Conservation (phyloP, 2,797 vertebrate species). For the Gastrophryne carolinensis region DNA sequence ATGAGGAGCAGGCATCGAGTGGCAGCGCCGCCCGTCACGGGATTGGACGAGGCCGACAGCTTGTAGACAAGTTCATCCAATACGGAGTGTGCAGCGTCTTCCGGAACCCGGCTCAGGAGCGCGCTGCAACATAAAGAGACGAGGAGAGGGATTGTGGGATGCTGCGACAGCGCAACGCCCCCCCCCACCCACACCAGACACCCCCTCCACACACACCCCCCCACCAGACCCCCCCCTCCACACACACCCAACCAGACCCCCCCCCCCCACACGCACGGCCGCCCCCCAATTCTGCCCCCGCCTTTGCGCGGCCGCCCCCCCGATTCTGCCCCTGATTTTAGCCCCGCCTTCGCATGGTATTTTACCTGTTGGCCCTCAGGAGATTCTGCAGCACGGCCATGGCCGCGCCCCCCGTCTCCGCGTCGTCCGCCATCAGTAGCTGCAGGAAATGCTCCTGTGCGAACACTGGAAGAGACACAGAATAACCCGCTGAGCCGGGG, state of each 20-base stretch:
- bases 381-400: constrained; percentile 78
- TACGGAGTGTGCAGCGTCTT: constrained; percentile 71
- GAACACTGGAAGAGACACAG: constrained; percentile 70
- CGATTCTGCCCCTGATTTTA: no score
- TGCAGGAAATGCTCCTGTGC: constrained; percentile 80
- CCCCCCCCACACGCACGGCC: neutral
- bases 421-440: constrained; percentile 81
- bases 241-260: no score
- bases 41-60: constrained; percentile 78
- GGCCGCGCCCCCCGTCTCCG: constrained; percentile 69
- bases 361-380: constrained; percentile 78
- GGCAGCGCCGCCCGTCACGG: constrained; percentile 75
- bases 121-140: constrained; percentile 62
- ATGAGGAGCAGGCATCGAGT: constrained; percentile 76
- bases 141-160: neutral
- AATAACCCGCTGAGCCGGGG: neutral
- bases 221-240: no score
- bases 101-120: constrained; percentile 68
- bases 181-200: no score
- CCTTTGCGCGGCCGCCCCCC: no score
- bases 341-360: neutral
- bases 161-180: no score
- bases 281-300: neutral
- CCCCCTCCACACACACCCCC: no score
- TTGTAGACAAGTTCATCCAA: constrained; percentile 87